Base-by-base conservation (phyloP, 2,888 invertebrate genomes). In the Ichneumoninae sp. region DNA sequence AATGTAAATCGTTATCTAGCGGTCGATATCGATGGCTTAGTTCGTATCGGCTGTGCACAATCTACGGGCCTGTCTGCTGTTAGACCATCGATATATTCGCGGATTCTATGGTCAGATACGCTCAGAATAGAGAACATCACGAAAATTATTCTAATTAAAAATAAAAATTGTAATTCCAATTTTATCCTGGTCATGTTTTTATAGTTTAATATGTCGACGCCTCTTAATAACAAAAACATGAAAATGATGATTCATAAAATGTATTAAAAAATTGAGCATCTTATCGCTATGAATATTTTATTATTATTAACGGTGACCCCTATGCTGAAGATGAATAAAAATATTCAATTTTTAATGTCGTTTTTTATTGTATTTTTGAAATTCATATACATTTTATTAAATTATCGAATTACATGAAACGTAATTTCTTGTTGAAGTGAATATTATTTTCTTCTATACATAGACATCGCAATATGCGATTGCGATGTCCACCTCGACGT, bases 301-400 rank as follows among this genome's bases (percentile, higher is more conserved):
- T 30, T 60, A 60, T 60, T 33, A 16, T 16, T 16, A 62, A 62
- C 33, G 16, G 33, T 62, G 6, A 16, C 30, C 62, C 62, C 33
- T 33, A 30, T 33, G 6, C 16, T 6, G 16, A 62, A n/a, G 36
- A 68, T 62, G 57, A 10, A 50, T 19, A 60, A 4, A 60, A 1
- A 72, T 22, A 0, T 7, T 40, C 1, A 13, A 47, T 77, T 78
- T 72, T 79, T 62, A 26, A 65, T 70, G 69, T 79, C 68, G 44
- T 82, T 80, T 52, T 54, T 57, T 26, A 79, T 85, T 76, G 62
- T 82, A 82, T 71, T 76, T 80, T 66, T 36, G 75, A 36, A 71
- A 76, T 80, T 75, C 22, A 26, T 66, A 79, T 74, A 84, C 65
- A 74, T 57, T 81, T 50, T 50, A 47, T 65, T 62, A 62, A 57